Base-by-base conservation (phyloP, 2,113 vertebrate species). In the Pundamilia nyererei region DNA sequence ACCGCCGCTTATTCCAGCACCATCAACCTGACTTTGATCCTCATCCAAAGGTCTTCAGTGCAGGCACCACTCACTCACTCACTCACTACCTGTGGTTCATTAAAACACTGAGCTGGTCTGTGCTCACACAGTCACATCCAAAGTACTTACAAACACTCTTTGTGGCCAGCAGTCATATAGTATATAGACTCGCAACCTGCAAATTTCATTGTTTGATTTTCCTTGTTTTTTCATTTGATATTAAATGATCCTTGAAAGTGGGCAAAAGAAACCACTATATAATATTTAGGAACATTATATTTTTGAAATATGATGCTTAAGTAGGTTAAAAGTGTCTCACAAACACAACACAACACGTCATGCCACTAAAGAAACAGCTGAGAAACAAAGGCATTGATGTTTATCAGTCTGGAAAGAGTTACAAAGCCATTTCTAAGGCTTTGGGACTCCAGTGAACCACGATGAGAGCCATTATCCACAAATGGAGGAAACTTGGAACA, bases 1-100 rank as follows among this genome's bases (percentile, higher is more conserved):
- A 86, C 65, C 60, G 49, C 84, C 17, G 80, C 85, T 91, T 86
- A 86, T 83, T 90, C 83, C 70, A 82, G 81, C 80, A 51, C 70
- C 58, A 85, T 87, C 83, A 92, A 70, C 72, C 91, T 49, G 72
- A 89, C 92, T 94, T 90, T 91, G 91, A 95, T 94, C 91, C 79
- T 53, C 87, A 80, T 91, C 92, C 88, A 91, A 79, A 93, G 51
- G 60, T 77, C 79, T 82, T 60, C 42, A 8, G 62, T 68, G 9
- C 80, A 80, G 86, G 51, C 45, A 3, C 68, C 86, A 72, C 79
- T 88, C 45, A 77, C 68, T 75, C 45, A 77, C 68, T 75, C 87
- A 65, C 79, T 82, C 88, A 49, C 38, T 29, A 9, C 83, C 84
- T n/a, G 21, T 45, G 81, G 62, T 86, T 82, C 86, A 62, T 89